Conservation (phyloP, 2,113 vertebrate species). For the Willisornis vidua region DNA sequence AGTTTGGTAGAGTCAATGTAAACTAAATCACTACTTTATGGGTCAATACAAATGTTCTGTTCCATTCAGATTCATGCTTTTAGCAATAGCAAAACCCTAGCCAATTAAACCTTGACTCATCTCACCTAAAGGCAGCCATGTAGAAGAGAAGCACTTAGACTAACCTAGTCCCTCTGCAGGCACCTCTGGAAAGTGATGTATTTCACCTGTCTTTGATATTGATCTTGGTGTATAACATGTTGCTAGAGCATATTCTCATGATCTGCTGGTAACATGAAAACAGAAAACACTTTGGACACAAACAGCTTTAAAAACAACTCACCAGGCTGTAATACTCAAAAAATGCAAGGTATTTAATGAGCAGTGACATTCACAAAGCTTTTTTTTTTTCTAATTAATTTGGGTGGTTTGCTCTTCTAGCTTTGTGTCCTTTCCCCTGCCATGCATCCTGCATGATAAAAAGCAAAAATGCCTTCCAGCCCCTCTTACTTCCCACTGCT, state of each 20-base stretch:
- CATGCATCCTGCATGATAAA: fast-evolving
- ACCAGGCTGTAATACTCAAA: background rate
- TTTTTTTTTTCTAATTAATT: background rate
- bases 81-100: background rate
- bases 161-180: background rate
- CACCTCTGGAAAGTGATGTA: background rate
- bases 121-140: background rate
- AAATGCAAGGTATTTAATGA: background rate
- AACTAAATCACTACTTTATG: background rate
- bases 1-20: background rate
- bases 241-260: slow-evolving; percentile 27
- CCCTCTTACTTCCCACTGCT: fast-evolving
- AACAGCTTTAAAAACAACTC: background rate
- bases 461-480: fast-evolving
- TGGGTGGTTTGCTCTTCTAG: background rate
- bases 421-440: background rate
- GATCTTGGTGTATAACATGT: background rate
- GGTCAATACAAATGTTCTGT: background rate
- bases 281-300: background rate
- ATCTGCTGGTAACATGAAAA: background rate
- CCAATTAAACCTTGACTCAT: background rate
- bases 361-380: background rate
- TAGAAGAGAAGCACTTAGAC: background rate
- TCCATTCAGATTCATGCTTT: background rate
- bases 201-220: background rate